phyloP scores from a whole-genome alignment of 2,797 vertebrate species.

The Choloepus didactylus region DNA sequence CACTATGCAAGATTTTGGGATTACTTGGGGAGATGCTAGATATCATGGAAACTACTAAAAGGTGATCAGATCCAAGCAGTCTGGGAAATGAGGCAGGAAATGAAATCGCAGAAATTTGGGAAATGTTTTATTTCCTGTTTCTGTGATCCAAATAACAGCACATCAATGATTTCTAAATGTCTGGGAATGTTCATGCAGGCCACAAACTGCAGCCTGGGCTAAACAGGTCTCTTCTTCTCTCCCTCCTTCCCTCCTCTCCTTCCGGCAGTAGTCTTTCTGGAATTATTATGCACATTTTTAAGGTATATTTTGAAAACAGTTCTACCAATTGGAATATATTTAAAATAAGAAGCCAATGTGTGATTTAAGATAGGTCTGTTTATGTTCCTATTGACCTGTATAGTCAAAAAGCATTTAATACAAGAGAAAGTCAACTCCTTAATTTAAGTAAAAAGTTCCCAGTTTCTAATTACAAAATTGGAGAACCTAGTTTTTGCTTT shows the following conservation, averaged over 20 bases:
- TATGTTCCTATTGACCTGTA: neutral
- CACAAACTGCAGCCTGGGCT: neutral
- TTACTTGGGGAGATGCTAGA: neutral
- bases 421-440: constrained; percentile 21
- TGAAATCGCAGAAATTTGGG: neutral
- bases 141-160: neutral
- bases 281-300: constrained; percentile 9
- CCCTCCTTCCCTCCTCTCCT: fast-evolving
- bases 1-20: neutral
- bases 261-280: neutral
- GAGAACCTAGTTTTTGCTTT: neutral
- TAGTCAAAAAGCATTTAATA: neutral
- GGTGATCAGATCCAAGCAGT: neutral
- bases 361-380: neutral
- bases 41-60: neutral
- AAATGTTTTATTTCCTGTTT: neutral
- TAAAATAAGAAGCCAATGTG: constrained; percentile 38
- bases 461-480: constrained; percentile 20
- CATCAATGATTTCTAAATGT: neutral
- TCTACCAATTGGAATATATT: neutral
- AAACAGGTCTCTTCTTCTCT: neutral
- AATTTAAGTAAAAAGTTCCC: constrained; percentile 22
- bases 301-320: neutral
- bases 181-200: neutral
- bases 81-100: neutral